Conservation (phyloP, 2,113 vertebrate species). For the Falco punctatus region DNA sequence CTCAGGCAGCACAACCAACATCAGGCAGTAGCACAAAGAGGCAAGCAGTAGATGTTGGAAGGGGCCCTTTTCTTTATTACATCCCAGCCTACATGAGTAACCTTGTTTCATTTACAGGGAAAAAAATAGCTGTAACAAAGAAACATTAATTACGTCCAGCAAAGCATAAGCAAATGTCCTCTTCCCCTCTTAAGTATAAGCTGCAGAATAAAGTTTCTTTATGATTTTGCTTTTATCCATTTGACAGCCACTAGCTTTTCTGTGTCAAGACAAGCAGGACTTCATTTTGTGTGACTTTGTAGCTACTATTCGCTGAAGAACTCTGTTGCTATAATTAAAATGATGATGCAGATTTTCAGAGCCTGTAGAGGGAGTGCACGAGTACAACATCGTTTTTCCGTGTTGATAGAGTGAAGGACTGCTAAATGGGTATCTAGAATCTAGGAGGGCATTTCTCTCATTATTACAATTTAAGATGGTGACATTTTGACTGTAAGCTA, state of each 20-base stretch:
- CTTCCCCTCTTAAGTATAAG: neutral
- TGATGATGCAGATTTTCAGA: slow-evolving; percentile 52
- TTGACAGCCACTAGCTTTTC: neutral
- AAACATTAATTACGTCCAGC: slow-evolving; percentile 7
- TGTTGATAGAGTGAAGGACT: slow-evolving; percentile 48
- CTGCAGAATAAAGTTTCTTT: slow-evolving; percentile 12
- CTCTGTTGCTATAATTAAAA: slow-evolving; percentile 42
- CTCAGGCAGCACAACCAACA: slow-evolving; percentile 46
- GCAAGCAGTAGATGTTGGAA: neutral
- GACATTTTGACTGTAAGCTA: slow-evolving; percentile 62
- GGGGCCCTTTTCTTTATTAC: slow-evolving; percentile 27
- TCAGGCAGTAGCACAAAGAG: slow-evolving; percentile 15
- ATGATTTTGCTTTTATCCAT: neutral
- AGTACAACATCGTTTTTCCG: slow-evolving; percentile 37
- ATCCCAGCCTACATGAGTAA: neutral
- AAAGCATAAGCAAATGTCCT: neutral
- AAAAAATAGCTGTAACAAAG: neutral
- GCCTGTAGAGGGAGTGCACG: slow-evolving; percentile 58
- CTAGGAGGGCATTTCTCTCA: slow-evolving; percentile 57
- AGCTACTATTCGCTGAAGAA: slow-evolving; percentile 23
- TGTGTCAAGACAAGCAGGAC: neutral
- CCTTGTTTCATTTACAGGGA: neutral
- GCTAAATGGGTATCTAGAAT: slow-evolving; percentile 52
- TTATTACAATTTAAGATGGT: slow-evolving; percentile 60
- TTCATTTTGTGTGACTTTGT: slow-evolving; percentile 9